phyloP scores from a whole-genome alignment of 2,113 vertebrate species.

The Oryzias melastigma region DNA sequence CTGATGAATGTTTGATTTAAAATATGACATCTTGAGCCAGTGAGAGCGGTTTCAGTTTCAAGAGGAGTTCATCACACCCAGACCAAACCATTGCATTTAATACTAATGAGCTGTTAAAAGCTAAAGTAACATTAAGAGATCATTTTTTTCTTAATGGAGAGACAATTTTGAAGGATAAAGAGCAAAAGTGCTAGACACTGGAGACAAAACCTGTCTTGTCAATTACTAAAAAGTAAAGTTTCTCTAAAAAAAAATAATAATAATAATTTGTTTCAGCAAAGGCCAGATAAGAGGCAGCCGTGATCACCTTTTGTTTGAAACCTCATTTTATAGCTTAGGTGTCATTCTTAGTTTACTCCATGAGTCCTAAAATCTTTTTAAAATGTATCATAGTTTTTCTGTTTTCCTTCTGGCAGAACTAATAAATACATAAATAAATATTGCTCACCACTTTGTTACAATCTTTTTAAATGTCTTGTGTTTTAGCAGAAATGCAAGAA shows the following conservation, averaged over 20 bases:
- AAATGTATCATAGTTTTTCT: constrained; percentile 1
- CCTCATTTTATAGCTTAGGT: neutral
- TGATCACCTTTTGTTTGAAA: constrained; percentile 15
- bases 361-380: neutral
- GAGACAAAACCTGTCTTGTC: constrained; percentile 8
- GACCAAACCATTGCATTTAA: neutral
- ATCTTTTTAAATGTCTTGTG: no score
- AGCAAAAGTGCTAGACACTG: constrained; percentile 5
- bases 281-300: constrained; percentile 9
- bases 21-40: constrained; percentile 22
- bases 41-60: constrained; percentile 8
- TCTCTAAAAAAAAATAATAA: constrained; percentile 29
- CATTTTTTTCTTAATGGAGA: no score
- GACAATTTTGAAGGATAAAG: neutral
- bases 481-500: no score
- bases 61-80: neutral
- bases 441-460: no score
- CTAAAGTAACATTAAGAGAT: neutral
- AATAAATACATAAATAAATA: no score
- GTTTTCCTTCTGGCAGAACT: no score
- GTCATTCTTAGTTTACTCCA: neutral
- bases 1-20: constrained; percentile 36
- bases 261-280: neutral
- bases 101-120: constrained; percentile 9
- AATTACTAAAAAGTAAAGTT: neutral